Conservation (phyloP, 1,140 invertebrate species). For the Drosophila nigrodunni region DNA sequence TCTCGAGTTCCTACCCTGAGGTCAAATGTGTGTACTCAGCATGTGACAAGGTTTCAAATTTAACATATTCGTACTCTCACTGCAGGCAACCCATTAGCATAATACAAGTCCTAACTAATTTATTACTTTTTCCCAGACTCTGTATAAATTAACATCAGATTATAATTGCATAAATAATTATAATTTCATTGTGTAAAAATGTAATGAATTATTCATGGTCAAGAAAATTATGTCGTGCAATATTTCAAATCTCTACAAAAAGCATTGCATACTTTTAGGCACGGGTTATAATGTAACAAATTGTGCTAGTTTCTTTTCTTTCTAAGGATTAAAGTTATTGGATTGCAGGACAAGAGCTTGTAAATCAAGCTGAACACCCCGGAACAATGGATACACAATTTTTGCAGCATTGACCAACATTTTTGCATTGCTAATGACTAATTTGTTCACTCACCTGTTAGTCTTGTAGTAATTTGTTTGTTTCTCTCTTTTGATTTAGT, state of each 20-base stretch:
- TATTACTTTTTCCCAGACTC: constrained; percentile 8
- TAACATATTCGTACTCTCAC: constrained; percentile 50
- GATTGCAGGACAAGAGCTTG: neutral
- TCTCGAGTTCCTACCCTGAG: constrained; percentile 34
- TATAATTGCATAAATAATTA: neutral
- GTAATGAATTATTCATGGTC: neutral
- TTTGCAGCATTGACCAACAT: constrained; percentile 51
- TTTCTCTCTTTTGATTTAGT: constrained; percentile 2
- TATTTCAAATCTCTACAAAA: neutral
- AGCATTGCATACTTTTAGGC: constrained; percentile 1
- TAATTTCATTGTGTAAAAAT: neutral
- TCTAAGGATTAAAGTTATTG: neutral
- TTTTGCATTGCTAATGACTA: constrained; percentile 5
- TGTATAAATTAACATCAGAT: constrained; percentile 1
- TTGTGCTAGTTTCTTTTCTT: neutral
- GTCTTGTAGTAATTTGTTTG: neutral
- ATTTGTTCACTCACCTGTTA: constrained; percentile 38
- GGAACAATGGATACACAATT: constrained; percentile 70
- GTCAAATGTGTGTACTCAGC: constrained; percentile 42
- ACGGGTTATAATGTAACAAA: neutral
- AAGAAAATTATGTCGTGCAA: neutral
- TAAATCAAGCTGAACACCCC: neutral
- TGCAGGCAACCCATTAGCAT: constrained; percentile 50
- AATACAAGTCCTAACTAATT: constrained; percentile 59
- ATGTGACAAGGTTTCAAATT: constrained; percentile 24